These are phyloP conservation scores for Serranus cabrilla DNA, from an alignment of 2,797 vertebrate species.

Conservation along the genomic window DNA sequence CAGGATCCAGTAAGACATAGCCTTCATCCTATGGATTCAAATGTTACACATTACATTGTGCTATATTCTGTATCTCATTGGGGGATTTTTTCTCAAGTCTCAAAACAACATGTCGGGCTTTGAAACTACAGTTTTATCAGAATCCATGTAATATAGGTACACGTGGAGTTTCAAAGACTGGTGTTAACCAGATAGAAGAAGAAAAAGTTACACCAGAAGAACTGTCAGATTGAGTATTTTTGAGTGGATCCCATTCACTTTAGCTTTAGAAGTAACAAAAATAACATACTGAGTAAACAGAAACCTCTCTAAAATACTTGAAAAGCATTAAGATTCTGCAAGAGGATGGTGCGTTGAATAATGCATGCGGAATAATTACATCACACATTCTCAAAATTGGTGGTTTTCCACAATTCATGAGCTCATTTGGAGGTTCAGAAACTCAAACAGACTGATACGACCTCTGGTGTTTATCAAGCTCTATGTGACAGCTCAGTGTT, in stretches of 20 bases:
- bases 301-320: neutral
- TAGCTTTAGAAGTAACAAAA: neutral
- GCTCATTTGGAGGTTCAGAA: conserved; percentile 13
- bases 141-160: too few species aligned
- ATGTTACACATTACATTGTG: neutral
- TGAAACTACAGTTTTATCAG: too few species aligned
- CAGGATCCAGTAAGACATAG: neutral
- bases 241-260: neutral
- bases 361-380: neutral
- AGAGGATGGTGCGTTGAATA: neutral
- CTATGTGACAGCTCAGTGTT: conserved; percentile 45
- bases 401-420: conserved; percentile 1
- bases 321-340: neutral
- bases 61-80: neutral
- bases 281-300: too few species aligned
- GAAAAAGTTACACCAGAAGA: neutral
- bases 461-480: conserved; percentile 22
- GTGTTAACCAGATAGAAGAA: neutral
- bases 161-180: neutral
- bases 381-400: neutral
- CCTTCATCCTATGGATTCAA: conserved; percentile 1
- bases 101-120: too few species aligned
- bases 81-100: too few species aligned
- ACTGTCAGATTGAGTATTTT: neutral
- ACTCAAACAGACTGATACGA: neutral